These are phyloP conservation scores for Bombylius major DNA, from an alignment of 2,888 invertebrate genomes.

Conservation along the genomic window DNA sequence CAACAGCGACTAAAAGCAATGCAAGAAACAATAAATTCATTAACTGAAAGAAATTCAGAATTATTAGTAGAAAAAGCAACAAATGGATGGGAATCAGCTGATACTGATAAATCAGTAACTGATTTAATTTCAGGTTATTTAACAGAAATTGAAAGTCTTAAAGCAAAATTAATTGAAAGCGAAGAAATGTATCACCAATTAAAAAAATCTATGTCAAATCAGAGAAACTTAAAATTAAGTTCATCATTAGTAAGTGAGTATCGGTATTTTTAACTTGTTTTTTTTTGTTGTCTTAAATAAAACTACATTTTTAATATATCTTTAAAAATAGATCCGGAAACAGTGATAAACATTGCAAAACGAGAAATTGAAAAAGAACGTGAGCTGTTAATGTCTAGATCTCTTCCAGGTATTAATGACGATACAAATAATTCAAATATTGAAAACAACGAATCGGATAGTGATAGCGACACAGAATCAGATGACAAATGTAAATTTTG, in stretches of 20 bases:
- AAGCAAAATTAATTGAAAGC: slow-evolving; percentile 79
- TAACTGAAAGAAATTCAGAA: slow-evolving; percentile 71
- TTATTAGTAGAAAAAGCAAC: slow-evolving; percentile 64
- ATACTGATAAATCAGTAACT: slow-evolving; percentile 44
- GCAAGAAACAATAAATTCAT: slow-evolving; percentile 82
- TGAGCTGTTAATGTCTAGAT: slow-evolving; percentile 34
- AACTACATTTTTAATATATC: background rate
- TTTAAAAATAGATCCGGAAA: slow-evolving; percentile 28
- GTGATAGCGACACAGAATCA: slow-evolving; percentile 48
- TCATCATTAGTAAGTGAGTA: slow-evolving; percentile 14
- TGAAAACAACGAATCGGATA: slow-evolving; percentile 44
- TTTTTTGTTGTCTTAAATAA: background rate
- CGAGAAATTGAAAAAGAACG: slow-evolving; percentile 60
- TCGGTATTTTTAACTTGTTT: background rate
- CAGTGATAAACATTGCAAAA: slow-evolving; percentile 65
- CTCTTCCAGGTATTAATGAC: slow-evolving; percentile 38
- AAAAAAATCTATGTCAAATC: slow-evolving; percentile 36
- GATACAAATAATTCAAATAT: slow-evolving; percentile 45
- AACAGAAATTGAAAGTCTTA: slow-evolving; percentile 79
- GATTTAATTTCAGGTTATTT: slow-evolving; percentile 72
- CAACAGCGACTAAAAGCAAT: slow-evolving; percentile 83
- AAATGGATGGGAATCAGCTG: slow-evolving; percentile 24
- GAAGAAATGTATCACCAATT: slow-evolving; percentile 66
- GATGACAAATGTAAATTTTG: slow-evolving; percentile 41
- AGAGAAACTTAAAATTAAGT: slow-evolving; percentile 14